Evolutionary conservation across 2,113 vertebrate species (phyloP).

Genomic region (Willisornis vidua): DNA sequence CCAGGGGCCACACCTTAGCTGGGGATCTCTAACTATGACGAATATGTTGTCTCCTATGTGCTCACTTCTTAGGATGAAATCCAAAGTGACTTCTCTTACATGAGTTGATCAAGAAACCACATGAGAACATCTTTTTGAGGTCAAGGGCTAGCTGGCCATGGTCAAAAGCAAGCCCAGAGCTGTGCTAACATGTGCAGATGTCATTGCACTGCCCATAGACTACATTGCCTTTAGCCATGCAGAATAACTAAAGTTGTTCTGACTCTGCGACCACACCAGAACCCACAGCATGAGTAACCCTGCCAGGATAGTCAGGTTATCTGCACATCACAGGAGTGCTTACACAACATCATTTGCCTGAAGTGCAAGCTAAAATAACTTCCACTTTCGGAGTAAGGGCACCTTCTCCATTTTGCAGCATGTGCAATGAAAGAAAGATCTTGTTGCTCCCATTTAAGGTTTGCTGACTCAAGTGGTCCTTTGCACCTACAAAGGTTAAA

Average conservation of each 20-base stretch:
- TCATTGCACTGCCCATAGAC: background rate
- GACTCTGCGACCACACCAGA: background rate
- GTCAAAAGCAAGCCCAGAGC: background rate
- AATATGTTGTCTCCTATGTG: background rate
- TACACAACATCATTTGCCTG: background rate
- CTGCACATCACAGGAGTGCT: background rate
- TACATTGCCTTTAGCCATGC: fast-evolving
- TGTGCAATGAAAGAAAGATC: background rate
- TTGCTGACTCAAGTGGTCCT: background rate
- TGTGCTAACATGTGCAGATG: background rate
- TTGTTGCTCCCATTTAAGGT: background rate
- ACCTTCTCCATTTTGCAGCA: background rate
- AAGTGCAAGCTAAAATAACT: background rate
- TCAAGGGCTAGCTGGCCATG: fast-evolving
- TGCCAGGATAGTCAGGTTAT: background rate
- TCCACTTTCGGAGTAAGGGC: background rate
- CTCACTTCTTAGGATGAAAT: background rate
- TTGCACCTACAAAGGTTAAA: background rate
- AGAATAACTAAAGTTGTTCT: background rate
- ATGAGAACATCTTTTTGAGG: background rate
- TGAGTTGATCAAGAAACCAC: background rate
- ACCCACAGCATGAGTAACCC: background rate
- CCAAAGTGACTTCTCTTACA: background rate
- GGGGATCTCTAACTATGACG: fast-evolving
- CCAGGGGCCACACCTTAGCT: background rate